These are phyloP conservation scores for Archips xylosteana DNA, from an alignment of 2,888 invertebrate genomes.

Conservation along the genomic window DNA sequence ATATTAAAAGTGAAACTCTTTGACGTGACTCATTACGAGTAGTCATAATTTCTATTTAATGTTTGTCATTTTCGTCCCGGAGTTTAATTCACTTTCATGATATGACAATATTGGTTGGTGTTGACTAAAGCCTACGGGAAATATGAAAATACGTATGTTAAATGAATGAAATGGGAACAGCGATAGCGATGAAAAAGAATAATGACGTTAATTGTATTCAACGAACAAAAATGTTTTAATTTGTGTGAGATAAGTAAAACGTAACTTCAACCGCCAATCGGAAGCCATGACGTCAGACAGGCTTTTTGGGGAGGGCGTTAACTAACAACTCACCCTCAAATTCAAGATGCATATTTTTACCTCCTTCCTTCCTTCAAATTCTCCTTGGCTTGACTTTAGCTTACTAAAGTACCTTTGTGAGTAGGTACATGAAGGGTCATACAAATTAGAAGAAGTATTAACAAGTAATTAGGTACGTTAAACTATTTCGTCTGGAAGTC, in stretches of 20 bases:
- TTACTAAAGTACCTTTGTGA: not conserved
- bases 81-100: conserved; percentile 8
- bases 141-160: not conserved
- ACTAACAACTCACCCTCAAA: not conserved
- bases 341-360: not conserved
- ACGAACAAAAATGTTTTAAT: not conserved
- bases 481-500: conserved; percentile 45
- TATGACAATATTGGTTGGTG: conserved; percentile 26
- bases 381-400: no score
- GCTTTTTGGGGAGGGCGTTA: not conserved
- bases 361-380: no score
- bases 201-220: not conserved
- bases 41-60: conserved; percentile 25
- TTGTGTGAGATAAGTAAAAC: not conserved
- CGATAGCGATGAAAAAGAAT: not conserved
- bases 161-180: not conserved
- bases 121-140: not conserved
- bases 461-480: not conserved
- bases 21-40: conserved; percentile 6
- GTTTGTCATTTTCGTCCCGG: conserved; percentile 4
- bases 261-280: not conserved
- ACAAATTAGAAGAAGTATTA: not conserved
- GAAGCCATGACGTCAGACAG: not conserved
- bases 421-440: not conserved
- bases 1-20: conserved; percentile 15